Evolutionary conservation across 2,113 vertebrate genomes (phyloP), one percentile per base, ranked within the genome.

Genomic region (Antidorcas marsupialis): DNA sequence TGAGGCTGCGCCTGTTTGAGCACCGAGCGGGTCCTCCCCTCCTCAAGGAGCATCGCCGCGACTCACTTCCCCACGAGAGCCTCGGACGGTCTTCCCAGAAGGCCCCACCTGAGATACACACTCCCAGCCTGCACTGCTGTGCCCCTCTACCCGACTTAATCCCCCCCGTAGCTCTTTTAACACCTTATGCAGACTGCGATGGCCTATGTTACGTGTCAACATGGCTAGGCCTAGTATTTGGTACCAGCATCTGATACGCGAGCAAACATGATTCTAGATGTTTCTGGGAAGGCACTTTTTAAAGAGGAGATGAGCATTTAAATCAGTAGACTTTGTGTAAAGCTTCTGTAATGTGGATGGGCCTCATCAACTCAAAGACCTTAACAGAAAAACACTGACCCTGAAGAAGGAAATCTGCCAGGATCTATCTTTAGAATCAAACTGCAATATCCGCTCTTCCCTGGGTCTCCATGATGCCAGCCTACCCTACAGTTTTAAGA

Each of bases 21-120:
- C 6, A 43, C 13, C 5, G 16, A 50, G 36, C 7, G n/a, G 57
- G 55, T 50, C 14, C 3, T 23, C 0, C 30, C 14, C 3, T 23
- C 0, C 30, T 39, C 6, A 1, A 14, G 16, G 23, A 23, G 33
- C 28, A 23, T 43, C n/a, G 45, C 17, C 2, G 15, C 4, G 33
- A 67, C 59, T n/a, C n/a, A 79, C 57, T 30, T 59, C 60, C n/a
- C 39, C 10, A 16, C 7, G 55, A 52, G 62, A 12, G 10, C 28
- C 33, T 93, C 67, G 30, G 47, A 79, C 23, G 15, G 16, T 30
- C 47, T 57, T 28, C 82, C 47, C 64, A 53, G 39, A 30, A 79
- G 15, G 43, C 2, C 45, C 8, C 33, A 30, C 57, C 9, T 23
- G 7, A 81, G 64, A 15, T 3, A 50, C 19, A 36, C 0, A 13